Percentiles rank a stretch among this genome's conserved stretches.
Conservation (phyloP, 2,113 vertebrate species). For the Cardinalis cardinalis region DNA sequence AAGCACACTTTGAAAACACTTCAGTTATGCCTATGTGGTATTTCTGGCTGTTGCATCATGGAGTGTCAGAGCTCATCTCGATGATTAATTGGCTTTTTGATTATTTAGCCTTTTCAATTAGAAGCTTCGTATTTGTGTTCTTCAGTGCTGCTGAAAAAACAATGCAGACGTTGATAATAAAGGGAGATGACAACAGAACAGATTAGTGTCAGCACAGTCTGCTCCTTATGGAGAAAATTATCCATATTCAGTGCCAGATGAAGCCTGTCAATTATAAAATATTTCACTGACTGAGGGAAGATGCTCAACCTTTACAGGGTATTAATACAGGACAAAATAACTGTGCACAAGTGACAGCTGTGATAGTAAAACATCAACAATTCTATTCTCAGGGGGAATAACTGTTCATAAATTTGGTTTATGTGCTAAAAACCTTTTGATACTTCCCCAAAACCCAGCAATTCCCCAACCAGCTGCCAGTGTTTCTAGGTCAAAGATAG, state of each 20-base stretch:
- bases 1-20: slow-evolving; percentile 55
- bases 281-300: slow-evolving; percentile 47
- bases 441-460: background rate
- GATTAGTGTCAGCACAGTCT: slow-evolving; percentile 64
- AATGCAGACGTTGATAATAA: slow-evolving; percentile 61
- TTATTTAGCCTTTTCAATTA: slow-evolving; percentile 72
- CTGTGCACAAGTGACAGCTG: slow-evolving; percentile 33
- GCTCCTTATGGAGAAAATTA: slow-evolving; percentile 64
- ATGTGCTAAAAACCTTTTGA: slow-evolving; percentile 41
- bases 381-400: slow-evolving; percentile 1
- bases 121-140: slow-evolving; percentile 56
- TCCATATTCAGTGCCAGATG: slow-evolving; percentile 61
- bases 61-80: slow-evolving; percentile 57
- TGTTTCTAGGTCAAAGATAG: slow-evolving; percentile 37
- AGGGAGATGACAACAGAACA: slow-evolving; percentile 63
- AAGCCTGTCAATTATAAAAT: slow-evolving; percentile 66
- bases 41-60: slow-evolving; percentile 63
- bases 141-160: slow-evolving; percentile 17
- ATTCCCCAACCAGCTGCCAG: slow-evolving; percentile 48
- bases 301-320: slow-evolving; percentile 47
- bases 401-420: slow-evolving; percentile 59
- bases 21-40: background rate
- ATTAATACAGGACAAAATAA: slow-evolving; percentile 47
- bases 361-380: slow-evolving; percentile 37
- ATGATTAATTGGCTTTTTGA: slow-evolving; percentile 78